Evolutionary conservation across 2,888 invertebrate species (phyloP).

Genomic region (Brenthis hecate): DNA sequence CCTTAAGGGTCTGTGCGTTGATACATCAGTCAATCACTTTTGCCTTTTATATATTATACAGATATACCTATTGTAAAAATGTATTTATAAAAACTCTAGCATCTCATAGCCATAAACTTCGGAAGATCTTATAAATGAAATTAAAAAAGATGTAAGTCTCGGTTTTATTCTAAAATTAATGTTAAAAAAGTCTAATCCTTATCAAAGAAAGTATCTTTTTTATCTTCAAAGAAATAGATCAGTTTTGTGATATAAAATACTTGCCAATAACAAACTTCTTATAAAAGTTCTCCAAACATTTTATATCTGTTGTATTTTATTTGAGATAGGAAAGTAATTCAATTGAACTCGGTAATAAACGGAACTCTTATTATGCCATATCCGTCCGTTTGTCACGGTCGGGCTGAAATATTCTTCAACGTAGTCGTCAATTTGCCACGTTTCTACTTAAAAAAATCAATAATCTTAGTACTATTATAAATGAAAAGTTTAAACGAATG

Average conservation of each 20-base stretch:
- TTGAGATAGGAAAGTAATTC: constrained; percentile 9
- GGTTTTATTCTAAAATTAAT: background rate
- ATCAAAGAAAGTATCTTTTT: constrained; percentile 18
- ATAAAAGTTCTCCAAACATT: constrained; percentile 2
- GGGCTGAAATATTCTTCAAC: constrained; percentile 10
- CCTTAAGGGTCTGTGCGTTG: no score
- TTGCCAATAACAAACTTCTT: constrained; percentile 6
- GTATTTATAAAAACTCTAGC: no score
- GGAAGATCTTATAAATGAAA: background rate
- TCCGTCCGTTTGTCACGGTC: constrained; percentile 14
- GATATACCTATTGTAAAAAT: no score
- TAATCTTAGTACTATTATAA: no score
- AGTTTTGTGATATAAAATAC: constrained; percentile 12
- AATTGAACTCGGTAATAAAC: constrained; percentile 13
- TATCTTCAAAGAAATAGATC: constrained; percentile 9
- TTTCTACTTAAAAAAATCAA: background rate
- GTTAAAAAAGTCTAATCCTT: constrained; percentile 9
- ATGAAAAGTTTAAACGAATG: no score
- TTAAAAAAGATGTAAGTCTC: background rate
- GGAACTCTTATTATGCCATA: constrained; percentile 13
- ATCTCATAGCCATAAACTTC: background rate
- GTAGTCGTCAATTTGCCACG: constrained; percentile 12
- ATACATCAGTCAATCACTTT: no score
- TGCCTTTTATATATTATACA: no score
- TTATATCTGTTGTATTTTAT: constrained; percentile 3